Evolutionary conservation across 2,797 vertebrate species (phyloP).

Genomic region (Cryptoprocta ferox): DNA sequence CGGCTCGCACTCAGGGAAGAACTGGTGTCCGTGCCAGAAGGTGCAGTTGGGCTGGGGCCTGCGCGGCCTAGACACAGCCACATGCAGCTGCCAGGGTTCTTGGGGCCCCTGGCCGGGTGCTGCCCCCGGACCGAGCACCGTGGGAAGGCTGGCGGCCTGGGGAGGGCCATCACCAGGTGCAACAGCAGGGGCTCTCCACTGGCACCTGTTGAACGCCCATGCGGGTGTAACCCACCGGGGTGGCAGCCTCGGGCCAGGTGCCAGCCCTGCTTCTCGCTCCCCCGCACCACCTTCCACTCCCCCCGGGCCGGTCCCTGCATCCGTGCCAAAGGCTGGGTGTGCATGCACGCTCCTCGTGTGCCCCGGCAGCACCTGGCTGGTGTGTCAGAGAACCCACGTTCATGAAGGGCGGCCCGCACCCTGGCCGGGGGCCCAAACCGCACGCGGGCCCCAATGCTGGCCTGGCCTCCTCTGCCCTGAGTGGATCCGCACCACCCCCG

Average conservation of each 20-base stretch:
- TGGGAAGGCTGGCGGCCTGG: not conserved
- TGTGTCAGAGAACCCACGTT: fast-evolving
- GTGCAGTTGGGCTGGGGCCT: too few relatives aligned
- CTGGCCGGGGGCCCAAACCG: not conserved
- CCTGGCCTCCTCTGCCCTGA: not conserved
- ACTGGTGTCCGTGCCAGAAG: too few relatives aligned
- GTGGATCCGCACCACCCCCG: fast-evolving
- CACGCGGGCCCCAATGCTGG: not conserved
- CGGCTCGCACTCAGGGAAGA: not conserved
- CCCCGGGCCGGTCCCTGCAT: not conserved
- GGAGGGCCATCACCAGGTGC: not conserved
- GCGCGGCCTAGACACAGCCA: not conserved
- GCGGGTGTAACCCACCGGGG: not conserved
- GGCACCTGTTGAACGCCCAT: fast-evolving
- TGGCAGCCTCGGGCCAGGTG: not conserved
- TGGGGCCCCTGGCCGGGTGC: fast-evolving
- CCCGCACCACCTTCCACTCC: too few relatives aligned
- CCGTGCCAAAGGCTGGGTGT: not conserved
- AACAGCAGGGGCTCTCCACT: not conserved
- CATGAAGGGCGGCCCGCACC: fast-evolving
- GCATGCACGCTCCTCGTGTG: fast-evolving
- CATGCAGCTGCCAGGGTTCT: fast-evolving
- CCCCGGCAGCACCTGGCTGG: not conserved
- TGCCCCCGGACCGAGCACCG: not conserved
- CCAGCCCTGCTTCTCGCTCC: fast-evolving